phyloP scores from a whole-genome alignment of 2,113 vertebrate species.

The Brevimyrus niger region DNA sequence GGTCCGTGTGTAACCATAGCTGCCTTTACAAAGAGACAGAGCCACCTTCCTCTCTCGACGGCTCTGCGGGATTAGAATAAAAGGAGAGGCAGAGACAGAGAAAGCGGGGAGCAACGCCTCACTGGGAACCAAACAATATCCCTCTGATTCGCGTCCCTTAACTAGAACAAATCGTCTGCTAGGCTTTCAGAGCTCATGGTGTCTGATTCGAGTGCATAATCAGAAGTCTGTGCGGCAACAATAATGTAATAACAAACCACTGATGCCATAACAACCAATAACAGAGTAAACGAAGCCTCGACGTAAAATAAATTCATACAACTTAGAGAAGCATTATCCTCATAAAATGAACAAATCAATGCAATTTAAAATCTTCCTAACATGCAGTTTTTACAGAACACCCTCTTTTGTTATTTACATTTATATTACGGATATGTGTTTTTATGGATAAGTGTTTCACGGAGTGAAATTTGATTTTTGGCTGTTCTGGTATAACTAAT shows the following conservation, averaged over 20 bases:
- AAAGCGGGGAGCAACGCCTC: no score
- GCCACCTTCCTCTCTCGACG: not conserved
- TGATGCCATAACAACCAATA: not conserved
- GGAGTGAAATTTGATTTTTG: not conserved
- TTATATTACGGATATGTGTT: not conserved
- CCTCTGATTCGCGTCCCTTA: not conserved
- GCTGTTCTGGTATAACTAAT: not conserved
- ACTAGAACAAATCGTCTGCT: constrained; percentile 7
- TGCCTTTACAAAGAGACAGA: not conserved
- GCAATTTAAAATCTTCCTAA: not conserved
- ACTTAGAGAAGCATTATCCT: not conserved
- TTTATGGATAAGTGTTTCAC: not conserved
- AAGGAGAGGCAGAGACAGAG: not conserved
- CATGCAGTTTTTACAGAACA: not conserved
- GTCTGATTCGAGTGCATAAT: not conserved
- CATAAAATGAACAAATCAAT: constrained; percentile 1
- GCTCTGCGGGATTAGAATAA: not conserved
- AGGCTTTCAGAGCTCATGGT: not conserved
- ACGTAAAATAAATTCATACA: not conserved
- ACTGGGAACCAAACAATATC: constrained; percentile 7
- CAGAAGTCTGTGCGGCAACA: constrained; percentile 1
- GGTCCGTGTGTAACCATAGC: not conserved
- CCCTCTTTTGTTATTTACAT: not conserved
- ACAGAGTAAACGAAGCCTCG: not conserved
- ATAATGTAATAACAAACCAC: not conserved